Conservation (phyloP, 2,888 invertebrate species). For the Girardia tigrina region DNA sequence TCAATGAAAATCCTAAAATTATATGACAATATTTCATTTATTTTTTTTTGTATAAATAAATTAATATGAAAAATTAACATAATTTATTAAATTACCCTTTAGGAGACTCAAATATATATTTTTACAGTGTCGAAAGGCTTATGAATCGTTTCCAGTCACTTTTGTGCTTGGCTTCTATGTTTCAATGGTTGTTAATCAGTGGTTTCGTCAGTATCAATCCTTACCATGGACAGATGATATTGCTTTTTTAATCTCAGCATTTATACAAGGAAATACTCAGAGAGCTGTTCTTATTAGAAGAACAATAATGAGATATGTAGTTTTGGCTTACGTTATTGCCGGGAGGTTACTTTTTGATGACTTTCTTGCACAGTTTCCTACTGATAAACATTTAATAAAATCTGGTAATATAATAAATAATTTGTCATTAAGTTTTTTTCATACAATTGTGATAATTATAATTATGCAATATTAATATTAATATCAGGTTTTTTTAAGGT, state of each 20-base stretch:
- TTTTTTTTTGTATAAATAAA: too few species aligned
- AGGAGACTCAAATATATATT: not conserved
- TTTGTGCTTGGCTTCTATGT: not conserved
- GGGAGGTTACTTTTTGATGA: not conserved
- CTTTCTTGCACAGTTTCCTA: not conserved
- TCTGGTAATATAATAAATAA: not conserved
- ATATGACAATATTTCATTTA: too few species aligned
- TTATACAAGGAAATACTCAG: not conserved
- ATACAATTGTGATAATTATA: too few species aligned
- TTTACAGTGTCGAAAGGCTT: not conserved
- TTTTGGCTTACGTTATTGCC: not conserved
- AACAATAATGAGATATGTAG: not conserved
- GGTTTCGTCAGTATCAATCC: not conserved
- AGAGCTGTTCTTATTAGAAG: not conserved
- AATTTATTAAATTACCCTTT: too few species aligned
- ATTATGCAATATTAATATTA: too few species aligned
- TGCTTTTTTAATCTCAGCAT: not conserved
- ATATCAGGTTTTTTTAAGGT: too few species aligned
- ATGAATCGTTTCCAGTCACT: not conserved
- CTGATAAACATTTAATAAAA: not conserved
- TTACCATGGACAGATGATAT: constrained; percentile 13
- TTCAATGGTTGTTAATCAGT: not conserved
- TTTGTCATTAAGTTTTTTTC: too few species aligned
- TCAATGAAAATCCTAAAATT: too few species aligned
- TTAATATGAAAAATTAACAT: too few species aligned